Evolutionary conservation across 2,888 invertebrate species (phyloP).

Genomic region (Pammene aurita): DNA sequence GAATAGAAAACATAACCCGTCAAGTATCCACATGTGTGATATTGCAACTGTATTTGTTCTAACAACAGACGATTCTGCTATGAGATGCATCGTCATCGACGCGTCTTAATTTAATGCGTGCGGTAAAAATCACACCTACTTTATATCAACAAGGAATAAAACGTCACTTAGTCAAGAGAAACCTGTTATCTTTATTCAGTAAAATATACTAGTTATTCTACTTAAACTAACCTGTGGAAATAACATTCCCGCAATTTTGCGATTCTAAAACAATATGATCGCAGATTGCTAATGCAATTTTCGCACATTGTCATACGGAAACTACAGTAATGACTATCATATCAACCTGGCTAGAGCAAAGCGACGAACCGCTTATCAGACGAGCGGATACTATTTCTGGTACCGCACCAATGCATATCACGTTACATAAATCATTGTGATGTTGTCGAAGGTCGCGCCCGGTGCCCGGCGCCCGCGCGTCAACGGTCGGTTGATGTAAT

Average conservation of each 20-base stretch:
- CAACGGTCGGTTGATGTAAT: constrained; percentile 33
- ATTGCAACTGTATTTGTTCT: not conserved
- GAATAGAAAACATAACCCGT: constrained; percentile 25
- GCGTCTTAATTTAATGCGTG: not conserved
- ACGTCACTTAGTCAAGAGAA: not conserved
- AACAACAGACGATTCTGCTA: not conserved
- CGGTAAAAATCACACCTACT: not conserved
- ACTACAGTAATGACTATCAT: not conserved
- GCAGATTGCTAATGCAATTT: not conserved
- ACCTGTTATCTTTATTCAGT: not conserved
- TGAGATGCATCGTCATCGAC: not conserved
- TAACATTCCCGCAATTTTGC: no score
- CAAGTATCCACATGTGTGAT: constrained; percentile 5
- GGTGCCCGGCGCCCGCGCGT: not conserved
- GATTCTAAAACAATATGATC: no score
- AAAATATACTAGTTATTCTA: no score
- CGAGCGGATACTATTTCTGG: not conserved
- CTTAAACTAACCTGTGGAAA: no score
- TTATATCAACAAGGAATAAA: not conserved
- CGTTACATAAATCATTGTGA: constrained; percentile 23
- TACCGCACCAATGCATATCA: constrained; percentile 7
- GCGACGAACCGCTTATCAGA: constrained; percentile 9
- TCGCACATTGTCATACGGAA: not conserved
- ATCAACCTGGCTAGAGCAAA: not conserved
- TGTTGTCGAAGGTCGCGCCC: constrained; percentile 35